phyloP scores from a whole-genome alignment of 2,113 vertebrate species.

The Apteryx mantelli region DNA sequence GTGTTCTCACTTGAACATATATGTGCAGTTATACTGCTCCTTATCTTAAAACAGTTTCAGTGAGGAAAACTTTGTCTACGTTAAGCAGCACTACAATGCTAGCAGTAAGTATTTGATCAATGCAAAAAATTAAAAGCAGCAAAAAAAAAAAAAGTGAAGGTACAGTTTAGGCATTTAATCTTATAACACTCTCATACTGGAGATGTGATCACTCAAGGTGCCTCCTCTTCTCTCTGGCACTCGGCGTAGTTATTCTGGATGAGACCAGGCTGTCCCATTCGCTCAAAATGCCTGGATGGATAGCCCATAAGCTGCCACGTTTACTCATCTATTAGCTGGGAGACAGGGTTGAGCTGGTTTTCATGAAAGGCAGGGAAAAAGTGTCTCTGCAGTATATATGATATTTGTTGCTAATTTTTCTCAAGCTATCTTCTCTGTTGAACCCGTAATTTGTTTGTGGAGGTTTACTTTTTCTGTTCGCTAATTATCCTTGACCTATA shows the following conservation, averaged over 20 bases:
- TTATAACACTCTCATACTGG: background rate
- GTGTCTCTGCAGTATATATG: background rate
- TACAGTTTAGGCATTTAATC: background rate
- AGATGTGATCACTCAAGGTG: background rate
- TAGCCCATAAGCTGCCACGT: background rate
- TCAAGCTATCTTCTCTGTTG: background rate
- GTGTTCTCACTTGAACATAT: background rate
- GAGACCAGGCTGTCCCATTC: rapidly evolving
- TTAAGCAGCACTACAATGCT: background rate
- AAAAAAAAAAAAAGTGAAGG: background rate
- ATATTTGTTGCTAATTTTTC: background rate
- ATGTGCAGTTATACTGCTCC: background rate
- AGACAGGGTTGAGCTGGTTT: background rate
- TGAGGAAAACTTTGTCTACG: background rate
- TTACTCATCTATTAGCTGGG: background rate
- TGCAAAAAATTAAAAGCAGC: background rate
- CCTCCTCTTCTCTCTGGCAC: background rate
- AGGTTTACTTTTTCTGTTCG: background rate
- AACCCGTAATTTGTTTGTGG: background rate
- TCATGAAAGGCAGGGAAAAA: background rate
- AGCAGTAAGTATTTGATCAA: background rate
- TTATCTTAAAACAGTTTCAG: background rate
- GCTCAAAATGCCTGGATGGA: background rate
- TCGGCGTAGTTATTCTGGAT: background rate
- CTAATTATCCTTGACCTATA: background rate